Evolutionary conservation across 2,113 vertebrate species (phyloP).

Genomic region (Gallinago jamesoni): DNA sequence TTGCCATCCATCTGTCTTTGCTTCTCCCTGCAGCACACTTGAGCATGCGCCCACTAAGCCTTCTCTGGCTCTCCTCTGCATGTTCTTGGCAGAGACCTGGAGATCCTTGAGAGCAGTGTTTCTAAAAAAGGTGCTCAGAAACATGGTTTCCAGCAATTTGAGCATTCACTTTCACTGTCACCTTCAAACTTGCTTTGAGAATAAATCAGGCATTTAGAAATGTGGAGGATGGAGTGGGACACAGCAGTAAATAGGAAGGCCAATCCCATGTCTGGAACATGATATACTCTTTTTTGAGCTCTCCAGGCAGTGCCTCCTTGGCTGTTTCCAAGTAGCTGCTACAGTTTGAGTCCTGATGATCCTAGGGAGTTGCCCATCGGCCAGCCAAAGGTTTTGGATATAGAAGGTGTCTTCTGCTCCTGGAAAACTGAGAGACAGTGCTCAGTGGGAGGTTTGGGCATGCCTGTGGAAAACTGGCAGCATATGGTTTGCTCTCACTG

Average conservation of each 20-base stretch:
- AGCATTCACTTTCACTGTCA: neutral
- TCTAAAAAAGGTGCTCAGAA: conserved; percentile 15
- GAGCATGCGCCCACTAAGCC: neutral
- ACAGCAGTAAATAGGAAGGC: neutral
- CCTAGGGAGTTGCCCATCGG: neutral
- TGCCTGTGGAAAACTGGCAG: neutral
- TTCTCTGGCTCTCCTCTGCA: neutral
- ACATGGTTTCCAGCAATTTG: neutral
- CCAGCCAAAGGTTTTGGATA: neutral
- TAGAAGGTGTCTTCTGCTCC: neutral
- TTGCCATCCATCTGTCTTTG: neutral
- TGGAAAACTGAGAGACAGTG: neutral
- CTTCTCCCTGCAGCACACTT: neutral
- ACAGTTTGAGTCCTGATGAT: neutral
- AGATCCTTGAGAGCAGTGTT: neutral
- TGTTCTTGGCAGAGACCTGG: conserved; percentile 32
- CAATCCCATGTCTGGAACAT: neutral
- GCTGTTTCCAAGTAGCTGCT: neutral
- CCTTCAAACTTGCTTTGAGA: neutral
- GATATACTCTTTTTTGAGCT: neutral
- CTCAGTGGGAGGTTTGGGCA: neutral
- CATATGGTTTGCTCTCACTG: neutral
- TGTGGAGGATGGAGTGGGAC: neutral
- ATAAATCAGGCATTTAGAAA: neutral
- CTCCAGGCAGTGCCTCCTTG: neutral